phyloP scores from a whole-genome alignment of 2,113 vertebrate species.

The Tachysurus vachellii region DNA sequence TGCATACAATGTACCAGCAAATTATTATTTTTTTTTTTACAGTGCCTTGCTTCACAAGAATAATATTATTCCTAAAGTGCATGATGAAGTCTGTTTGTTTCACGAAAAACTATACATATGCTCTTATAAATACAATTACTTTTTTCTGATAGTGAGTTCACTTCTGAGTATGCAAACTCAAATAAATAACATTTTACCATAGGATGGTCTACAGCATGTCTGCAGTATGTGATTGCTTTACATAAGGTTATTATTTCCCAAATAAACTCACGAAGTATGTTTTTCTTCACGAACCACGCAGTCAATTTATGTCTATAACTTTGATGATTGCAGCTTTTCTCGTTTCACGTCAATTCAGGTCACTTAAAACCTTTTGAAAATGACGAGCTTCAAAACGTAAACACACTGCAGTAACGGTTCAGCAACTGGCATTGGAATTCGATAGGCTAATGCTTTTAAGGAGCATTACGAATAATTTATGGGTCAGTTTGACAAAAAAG shows the following conservation, averaged over 20 bases:
- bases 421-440: slow-evolving; percentile 27
- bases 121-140: neutral
- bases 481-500: neutral
- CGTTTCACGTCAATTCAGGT: neutral
- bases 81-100: neutral
- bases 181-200: neutral
- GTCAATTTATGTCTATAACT: neutral
- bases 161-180: neutral
- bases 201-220: neutral
- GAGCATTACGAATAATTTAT: slow-evolving; percentile 11
- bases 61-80: neutral
- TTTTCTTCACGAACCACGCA: neutral
- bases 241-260: neutral
- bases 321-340: neutral
- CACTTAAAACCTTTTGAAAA: neutral
- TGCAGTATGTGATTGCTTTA: neutral
- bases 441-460: slow-evolving; percentile 35
- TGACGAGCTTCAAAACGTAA: neutral
- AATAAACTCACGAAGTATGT: neutral
- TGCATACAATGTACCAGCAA: neutral
- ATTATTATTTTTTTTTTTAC: neutral
- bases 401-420: slow-evolving; percentile 3
- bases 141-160: neutral
- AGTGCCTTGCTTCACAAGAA: neutral
- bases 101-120: neutral